Evolutionary conservation across 1,140 invertebrate species (phyloP).

Genomic region (Battus philenor): DNA sequence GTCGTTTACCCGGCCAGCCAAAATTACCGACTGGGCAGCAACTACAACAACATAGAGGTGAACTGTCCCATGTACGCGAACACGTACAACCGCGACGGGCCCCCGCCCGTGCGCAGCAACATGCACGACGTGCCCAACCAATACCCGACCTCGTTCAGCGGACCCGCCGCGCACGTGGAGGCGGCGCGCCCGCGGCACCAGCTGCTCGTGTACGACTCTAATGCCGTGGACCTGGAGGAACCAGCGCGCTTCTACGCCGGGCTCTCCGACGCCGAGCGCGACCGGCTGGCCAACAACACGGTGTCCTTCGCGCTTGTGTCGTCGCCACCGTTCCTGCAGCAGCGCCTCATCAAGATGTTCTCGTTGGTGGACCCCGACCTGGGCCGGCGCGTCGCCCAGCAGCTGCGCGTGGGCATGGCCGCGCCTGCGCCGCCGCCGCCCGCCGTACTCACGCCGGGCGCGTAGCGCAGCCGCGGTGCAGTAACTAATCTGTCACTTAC

Average conservation of each 20-base stretch:
- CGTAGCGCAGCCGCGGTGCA: too few relatives aligned
- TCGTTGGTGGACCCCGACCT: constrained; percentile 29
- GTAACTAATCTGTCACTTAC: too few relatives aligned
- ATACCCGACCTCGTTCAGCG: constrained; percentile 94
- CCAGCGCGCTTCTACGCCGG: constrained; percentile 41
- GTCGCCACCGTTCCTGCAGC: constrained; percentile 22
- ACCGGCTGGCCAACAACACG: constrained; percentile 36
- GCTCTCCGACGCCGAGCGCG: constrained; percentile 28
- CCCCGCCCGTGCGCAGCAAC: constrained; percentile 78
- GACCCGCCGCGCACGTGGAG: constrained; percentile 76
- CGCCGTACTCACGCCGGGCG: too few relatives aligned
- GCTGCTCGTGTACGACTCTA: constrained; percentile 25
- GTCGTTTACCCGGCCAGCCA: constrained; percentile 93
- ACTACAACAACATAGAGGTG: constrained; percentile 89
- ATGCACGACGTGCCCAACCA: constrained; percentile 92
- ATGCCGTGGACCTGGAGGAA: constrained; percentile 42
- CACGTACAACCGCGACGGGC: constrained; percentile 85
- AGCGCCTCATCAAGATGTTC: constrained; percentile 25
- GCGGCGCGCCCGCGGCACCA: constrained; percentile 28
- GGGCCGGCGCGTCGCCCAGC: constrained; percentile 19
- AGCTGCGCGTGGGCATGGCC: constrained; percentile 13
- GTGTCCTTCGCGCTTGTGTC: constrained; percentile 19
- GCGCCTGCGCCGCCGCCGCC: constrained; percentile 23
- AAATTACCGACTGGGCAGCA: constrained; percentile 88
- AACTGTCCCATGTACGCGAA: constrained; percentile 86